Evolutionary conservation across 2,113 vertebrate genomes (phyloP), one percentile per base, ranked within the genome.

Genomic region (Malurus elegans): DNA sequence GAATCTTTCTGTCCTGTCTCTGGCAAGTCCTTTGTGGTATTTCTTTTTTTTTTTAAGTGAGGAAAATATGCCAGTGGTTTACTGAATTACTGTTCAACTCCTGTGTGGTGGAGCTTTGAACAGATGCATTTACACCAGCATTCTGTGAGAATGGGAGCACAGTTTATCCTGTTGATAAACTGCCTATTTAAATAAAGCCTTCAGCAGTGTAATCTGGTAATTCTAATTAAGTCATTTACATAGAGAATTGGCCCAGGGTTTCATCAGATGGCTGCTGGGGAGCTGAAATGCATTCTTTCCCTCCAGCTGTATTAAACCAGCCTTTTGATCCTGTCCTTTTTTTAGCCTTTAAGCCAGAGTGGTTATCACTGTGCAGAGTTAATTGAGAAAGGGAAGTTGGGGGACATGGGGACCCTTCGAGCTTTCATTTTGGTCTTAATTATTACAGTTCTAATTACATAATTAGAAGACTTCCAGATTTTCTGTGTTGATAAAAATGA

Each of bases 151-250:
- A 91, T 70, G 88, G 88, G 96, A 94, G 96, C 70, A 88, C 56
- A 32, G 85, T 95, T 96, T 92, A 93, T 93, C 78, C 86, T 62
- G 38, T 84, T 86, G 90, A 96, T 97, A 95, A 88, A 90, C 93
- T 96, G 96, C 86, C 96, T 96, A 94, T 96, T 98, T 92, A 97
- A 97, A 97, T 96, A 96, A 96, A 95, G 96, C 88, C 93, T 97
- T 97, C 95, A 95, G 93, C 91, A 19, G 88, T 93, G 80, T 95
- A 97, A 96, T 95, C 91, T 88, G 92, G 95, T 97, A 96, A 97
- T 98, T 98, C 95, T 97, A 96, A 98, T 97, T 96, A 97, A 97
- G 96, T 97, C 73, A 97, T 98, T 98, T 98, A 92, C 96, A 96
- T 97, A 97, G 87, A 95, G 97, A 94, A 97, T 95, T 64, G 51